Base-by-base conservation (phyloP, 2,797 vertebrate genomes). In the Pitangus sulphuratus region DNA sequence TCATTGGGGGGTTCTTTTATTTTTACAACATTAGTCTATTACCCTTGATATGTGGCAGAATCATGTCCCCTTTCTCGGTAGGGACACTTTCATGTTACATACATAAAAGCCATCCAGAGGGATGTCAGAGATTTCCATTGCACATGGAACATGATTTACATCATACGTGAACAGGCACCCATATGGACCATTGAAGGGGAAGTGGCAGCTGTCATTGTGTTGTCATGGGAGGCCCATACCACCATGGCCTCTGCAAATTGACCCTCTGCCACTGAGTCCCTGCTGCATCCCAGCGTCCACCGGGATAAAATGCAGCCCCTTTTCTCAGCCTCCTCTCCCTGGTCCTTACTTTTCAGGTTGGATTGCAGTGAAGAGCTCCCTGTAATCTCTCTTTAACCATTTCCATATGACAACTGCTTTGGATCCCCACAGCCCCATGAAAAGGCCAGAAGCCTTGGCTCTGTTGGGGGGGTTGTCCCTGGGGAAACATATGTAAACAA, bases 401-500 rank as follows among this genome's bases (percentile, higher is more conserved):
- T 97, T 98, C 99, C 98, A 98, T 98, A 99, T 98, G 98, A 98
- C 98, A 98, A 98, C 98, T 97, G 98, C 98, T 97, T 94, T 97
- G 97, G 98, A 98, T 98, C 98, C 98, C 97, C 92, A 60, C 96
- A 98, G 97, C 97, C 96, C 90, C 96, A 98, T 98, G 98, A 98
- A 98, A 98, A 98, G 97, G 97, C 98, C 89, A 98, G 98, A 98
- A 97, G 98, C 98, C 97, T 97, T 97, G 96, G 98, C 98, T 97
- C 98, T 98, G 98, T 93, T 97, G 97, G 98, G 97, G 91, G 91
- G 89, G 64, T n/a, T 56, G 48, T 91, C 97, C 98, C 93, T 10
- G n/a, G 98, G 98, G 99, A 98, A 97, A 97, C 93, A 66, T 89
- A 97, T 90, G 95, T 98, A 98, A 98, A 99, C 99, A 99, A 99